Evolutionary conservation across 2,113 vertebrate genomes (phyloP).

Genomic region (Fregetta grallaria): DNA sequence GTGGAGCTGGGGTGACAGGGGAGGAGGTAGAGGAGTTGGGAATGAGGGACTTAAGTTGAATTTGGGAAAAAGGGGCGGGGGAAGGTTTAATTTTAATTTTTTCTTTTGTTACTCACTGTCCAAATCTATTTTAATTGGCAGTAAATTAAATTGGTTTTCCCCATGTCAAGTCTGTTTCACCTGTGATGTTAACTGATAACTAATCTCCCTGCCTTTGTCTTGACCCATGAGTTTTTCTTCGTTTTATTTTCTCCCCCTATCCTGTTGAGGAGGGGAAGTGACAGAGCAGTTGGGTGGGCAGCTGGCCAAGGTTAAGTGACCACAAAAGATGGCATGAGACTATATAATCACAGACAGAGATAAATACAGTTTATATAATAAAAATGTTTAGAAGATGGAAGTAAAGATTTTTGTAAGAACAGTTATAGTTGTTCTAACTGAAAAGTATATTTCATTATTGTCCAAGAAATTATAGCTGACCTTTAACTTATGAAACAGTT

Average conservation of each 20-base stretch:
- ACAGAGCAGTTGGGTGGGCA: neutral
- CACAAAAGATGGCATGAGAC: neutral
- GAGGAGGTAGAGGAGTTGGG: neutral
- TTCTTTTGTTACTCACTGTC: neutral
- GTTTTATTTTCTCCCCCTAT: neutral
- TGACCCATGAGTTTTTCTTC: neutral
- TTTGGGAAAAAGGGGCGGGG: neutral
- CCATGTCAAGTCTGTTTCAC: neutral
- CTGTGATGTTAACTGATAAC: neutral
- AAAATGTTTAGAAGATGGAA: neutral
- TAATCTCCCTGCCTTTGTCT: neutral
- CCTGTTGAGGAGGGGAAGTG: neutral
- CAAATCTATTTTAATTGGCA: neutral
- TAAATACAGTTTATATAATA: neutral
- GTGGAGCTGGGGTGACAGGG: fast-evolving
- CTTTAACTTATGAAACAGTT: neutral
- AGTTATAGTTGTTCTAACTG: neutral
- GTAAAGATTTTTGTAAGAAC: neutral
- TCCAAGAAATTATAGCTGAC: neutral
- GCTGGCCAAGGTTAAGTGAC: neutral
- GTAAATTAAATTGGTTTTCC: neutral
- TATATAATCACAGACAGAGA: neutral
- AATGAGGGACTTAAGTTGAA: neutral
- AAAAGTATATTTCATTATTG: neutral
- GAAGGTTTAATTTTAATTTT: neutral